A percentile compares a stretch with the other conserved stretches of the same genome.
Conservation (phyloP, 1,140 invertebrate species). For the Drosophila sp. region DNA sequence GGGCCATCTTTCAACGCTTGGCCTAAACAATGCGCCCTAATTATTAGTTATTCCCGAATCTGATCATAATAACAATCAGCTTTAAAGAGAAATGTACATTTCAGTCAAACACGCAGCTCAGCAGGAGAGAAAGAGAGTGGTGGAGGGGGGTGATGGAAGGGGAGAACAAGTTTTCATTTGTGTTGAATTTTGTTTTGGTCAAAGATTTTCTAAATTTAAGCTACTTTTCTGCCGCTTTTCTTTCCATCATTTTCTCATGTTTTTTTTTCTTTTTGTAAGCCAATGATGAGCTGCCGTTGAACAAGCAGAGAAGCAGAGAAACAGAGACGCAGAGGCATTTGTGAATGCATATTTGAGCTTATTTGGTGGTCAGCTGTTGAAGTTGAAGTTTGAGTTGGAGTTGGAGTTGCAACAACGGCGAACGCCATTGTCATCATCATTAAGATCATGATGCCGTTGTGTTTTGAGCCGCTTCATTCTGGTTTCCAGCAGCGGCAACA, state of each 20-base stretch:
- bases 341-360: conserved; percentile 41
- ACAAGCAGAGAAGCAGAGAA: no score
- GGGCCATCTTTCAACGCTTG: conserved; percentile 34
- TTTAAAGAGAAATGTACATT: conserved; percentile 38
- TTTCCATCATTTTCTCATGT: neutral
- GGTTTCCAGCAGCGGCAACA: conserved; percentile 33
- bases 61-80: conserved; percentile 58
- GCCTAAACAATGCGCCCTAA: conserved; percentile 56
- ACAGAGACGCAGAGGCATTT: conserved; percentile 15
- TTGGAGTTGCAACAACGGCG: neutral
- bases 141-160: neutral
- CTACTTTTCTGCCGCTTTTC: conserved; percentile 45
- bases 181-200: conserved; percentile 36
- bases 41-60: conserved; percentile 56
- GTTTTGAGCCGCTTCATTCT: conserved; percentile 41
- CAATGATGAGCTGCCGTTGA: neutral
- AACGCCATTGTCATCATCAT: conserved; percentile 49
- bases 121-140: no score
- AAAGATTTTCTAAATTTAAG: conserved; percentile 58
- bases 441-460: conserved; percentile 47
- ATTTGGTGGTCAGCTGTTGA: conserved; percentile 43
- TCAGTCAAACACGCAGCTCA: conserved; percentile 10
- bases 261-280: neutral
- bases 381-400: neutral
- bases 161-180: conserved; percentile 36